Evolutionary conservation across 23 tunicate species (phyloP), one percentile per base, ranked within the genome.

Genomic region (Phallusia fumigata): DNA sequence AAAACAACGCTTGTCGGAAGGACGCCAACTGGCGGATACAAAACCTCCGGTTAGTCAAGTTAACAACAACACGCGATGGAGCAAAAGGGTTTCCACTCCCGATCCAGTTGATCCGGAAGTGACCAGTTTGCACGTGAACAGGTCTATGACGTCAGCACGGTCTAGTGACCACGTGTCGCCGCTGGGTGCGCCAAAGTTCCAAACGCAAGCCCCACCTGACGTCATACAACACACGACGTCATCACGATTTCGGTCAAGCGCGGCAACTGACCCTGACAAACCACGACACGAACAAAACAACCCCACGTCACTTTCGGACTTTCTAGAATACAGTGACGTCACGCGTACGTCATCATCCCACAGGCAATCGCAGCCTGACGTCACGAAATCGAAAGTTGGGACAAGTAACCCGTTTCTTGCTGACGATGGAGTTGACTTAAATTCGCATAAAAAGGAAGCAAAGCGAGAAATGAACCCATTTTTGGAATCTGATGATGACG

Each of bases 321-420:
- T 58, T 58, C 69, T 58, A 5, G 69, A 58, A 24, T 58, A 58
- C 16, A 58, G 69, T 58, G 69, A 58, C 69, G 69, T 58, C 28
- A 24, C 69, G 69, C 8, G 13, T 21, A 58, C 69, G 69, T 58
- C 69, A 51, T 51, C n/a, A 40, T 40, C 47, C 47, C 5, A 40
- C 8, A 40, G 47, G 10, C 47, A 3, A 40, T 40, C 47, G 47
- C 47, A 10, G 47, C 47, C 47, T 40, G 47, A 40, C 47, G 47
- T 40, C 47, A 40, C 47, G 8, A 40, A 40, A 40, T 40, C 47
- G 47, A 5, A 58, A 24, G 26, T 58, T 58, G 28, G 13, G 69
- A 16, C 28, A 24, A 58, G 13, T 58, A 58, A 58, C 69, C 69
- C 69, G 28, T 58, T 58, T 58, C 69, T 58, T 58, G 16, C 26